phyloP scores from a whole-genome alignment of 2,888 invertebrate genomes.

The Polymixis lichenea region DNA sequence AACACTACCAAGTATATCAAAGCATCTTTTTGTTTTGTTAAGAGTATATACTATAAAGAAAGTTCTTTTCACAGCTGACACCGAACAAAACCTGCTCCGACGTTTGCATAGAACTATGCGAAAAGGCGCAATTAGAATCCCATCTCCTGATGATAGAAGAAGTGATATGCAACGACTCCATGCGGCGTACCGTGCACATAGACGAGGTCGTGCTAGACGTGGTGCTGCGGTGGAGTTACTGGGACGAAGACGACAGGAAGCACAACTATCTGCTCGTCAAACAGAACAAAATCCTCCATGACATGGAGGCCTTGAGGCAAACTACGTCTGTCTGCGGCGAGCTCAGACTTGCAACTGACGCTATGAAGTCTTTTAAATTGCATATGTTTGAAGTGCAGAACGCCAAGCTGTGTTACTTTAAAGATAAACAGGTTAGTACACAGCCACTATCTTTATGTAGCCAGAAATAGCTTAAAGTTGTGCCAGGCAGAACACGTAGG shows the following conservation, averaged over 20 bases:
- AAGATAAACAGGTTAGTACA: slow-evolving; percentile 92
- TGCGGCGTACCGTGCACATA: slow-evolving; percentile 95
- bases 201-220: slow-evolving; percentile 93
- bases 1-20: neutral
- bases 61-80: slow-evolving; percentile 90
- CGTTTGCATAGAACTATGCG: slow-evolving; percentile 93
- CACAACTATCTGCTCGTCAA: slow-evolving; percentile 94
- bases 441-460: neutral
- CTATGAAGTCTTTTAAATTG: slow-evolving; percentile 93
- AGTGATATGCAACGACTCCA: slow-evolving; percentile 93
- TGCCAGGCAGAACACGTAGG: neutral
- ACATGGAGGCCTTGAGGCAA: slow-evolving; percentile 89
- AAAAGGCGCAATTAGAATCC: slow-evolving; percentile 91
- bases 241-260: slow-evolving; percentile 96
- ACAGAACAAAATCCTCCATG: slow-evolving; percentile 87
- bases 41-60: neutral
- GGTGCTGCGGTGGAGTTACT: slow-evolving; percentile 96
- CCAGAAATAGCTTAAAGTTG: neutral
- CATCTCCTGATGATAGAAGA: slow-evolving; percentile 95
- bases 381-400: slow-evolving; percentile 95
- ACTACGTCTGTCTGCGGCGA: slow-evolving; percentile 94
- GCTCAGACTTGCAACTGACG: slow-evolving; percentile 94
- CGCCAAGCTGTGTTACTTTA: slow-evolving; percentile 93
- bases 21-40: neutral
- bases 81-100: slow-evolving; percentile 95